Evolutionary conservation across 2,888 invertebrate genomes (phyloP).

Genomic region (Hesperia comma): DNA sequence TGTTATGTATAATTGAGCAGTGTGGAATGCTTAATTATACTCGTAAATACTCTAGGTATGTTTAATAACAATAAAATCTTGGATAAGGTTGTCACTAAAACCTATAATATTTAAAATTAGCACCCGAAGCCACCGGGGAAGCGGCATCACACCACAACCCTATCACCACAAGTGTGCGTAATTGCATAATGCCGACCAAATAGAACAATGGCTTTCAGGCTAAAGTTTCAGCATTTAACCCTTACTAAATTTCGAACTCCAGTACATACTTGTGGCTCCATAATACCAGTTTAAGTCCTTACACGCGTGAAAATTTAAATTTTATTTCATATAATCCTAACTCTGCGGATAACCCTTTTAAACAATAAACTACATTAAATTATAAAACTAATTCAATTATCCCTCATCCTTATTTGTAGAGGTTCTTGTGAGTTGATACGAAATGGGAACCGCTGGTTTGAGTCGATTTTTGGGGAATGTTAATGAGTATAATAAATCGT

Average conservation of each 20-base stretch:
- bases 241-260: constrained; percentile 48
- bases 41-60: too few species aligned
- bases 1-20: too few species aligned
- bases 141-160: too few species aligned
- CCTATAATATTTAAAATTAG: too few species aligned
- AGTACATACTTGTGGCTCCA: constrained; percentile 47
- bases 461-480: too few species aligned
- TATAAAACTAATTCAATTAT: constrained; percentile 71
- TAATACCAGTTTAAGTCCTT: constrained; percentile 48
- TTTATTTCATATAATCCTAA: constrained; percentile 53
- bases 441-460: too few species aligned
- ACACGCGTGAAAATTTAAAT: constrained; percentile 59
- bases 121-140: too few species aligned
- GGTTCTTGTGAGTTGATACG: too few species aligned
- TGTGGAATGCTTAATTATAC: too few species aligned
- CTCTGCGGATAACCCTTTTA: constrained; percentile 60
- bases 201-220: constrained; percentile 20
- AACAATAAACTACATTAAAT: constrained; percentile 68
- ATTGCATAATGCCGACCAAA: constrained; percentile 26
- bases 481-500: too few species aligned
- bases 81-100: too few species aligned
- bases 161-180: not conserved
- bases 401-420: constrained; percentile 40
- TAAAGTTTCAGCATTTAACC: constrained; percentile 42
- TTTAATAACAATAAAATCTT: too few species aligned